These are phyloP conservation scores for Brachyalestes nurse DNA, from an alignment of 2,797 vertebrate genomes.

Conservation along the genomic window DNA sequence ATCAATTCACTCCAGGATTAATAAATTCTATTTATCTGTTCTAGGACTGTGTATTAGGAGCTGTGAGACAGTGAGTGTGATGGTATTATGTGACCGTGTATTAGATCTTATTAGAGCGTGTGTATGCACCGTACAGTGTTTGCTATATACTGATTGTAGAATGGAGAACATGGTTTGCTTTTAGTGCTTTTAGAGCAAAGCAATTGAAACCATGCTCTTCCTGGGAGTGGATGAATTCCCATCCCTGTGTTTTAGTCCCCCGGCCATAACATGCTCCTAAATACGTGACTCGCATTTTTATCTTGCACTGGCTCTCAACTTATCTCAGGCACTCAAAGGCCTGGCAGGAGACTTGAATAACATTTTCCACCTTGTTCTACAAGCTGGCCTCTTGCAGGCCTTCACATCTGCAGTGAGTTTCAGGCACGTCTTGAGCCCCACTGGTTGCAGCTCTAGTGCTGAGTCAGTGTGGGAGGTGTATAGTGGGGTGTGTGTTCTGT, in stretches of 20 bases:
- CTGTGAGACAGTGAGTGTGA: too few species aligned
- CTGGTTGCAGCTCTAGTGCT: neutral
- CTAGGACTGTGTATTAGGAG: too few species aligned
- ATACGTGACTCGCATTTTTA: slow-evolving; percentile 27
- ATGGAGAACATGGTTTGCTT: too few species aligned
- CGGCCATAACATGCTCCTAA: slow-evolving; percentile 2
- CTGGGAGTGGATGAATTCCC: slow-evolving; percentile 6
- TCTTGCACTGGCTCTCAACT: slow-evolving; percentile 25
- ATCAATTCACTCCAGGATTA: too few species aligned
- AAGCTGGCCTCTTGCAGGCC: slow-evolving; percentile 3
- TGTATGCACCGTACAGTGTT: neutral
- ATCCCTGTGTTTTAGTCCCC: neutral
- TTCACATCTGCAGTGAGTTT: slow-evolving; percentile 23
- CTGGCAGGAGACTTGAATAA: neutral
- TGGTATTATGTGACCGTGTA: too few species aligned
- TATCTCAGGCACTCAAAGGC: slow-evolving; percentile 16
- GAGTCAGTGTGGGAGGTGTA: neutral
- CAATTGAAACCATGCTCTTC: neutral
- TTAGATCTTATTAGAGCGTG: too few species aligned
- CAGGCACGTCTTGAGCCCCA: neutral
- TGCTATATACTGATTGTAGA: neutral
- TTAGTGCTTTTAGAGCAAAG: neutral
- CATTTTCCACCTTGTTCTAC: slow-evolving; percentile 28
- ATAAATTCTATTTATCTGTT: too few species aligned
- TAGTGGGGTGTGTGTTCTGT: neutral